Evolutionary conservation across 2,113 vertebrate genomes (phyloP).

Genomic region (Regulus satrapa): DNA sequence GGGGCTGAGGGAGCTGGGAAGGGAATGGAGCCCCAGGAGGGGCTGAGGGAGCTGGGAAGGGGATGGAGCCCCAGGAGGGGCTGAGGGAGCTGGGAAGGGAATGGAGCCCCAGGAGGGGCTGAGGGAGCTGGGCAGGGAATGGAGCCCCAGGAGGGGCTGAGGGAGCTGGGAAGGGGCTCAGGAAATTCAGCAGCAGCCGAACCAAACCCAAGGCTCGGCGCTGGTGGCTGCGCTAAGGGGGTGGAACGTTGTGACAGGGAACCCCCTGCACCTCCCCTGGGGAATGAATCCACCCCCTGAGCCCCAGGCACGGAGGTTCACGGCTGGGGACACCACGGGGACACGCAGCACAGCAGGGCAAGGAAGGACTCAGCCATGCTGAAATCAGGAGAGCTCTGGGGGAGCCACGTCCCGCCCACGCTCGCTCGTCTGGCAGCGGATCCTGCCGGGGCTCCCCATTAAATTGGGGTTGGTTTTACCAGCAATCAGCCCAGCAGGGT

Average conservation of each 20-base stretch:
- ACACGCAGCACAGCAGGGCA: not conserved
- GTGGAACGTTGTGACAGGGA: not conserved
- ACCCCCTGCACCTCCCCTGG: fast-evolving
- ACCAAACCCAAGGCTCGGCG: fast-evolving
- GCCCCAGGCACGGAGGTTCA: fast-evolving
- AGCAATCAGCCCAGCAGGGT: not conserved
- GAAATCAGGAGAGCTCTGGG: not conserved
- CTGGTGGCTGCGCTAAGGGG: not conserved
- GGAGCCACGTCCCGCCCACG: not conserved
- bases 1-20: no score
- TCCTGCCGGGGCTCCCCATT: fast-evolving
- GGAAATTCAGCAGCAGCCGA: not conserved
- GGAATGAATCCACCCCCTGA: not conserved
- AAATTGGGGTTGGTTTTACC: not conserved
- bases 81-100: no score
- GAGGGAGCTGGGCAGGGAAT: no score
- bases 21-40: no score
- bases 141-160: no score
- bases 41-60: no score
- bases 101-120: no score
- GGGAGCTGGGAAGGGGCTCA: no score
- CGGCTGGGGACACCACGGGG: not conserved
- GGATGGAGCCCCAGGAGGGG: no score
- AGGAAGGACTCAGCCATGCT: not conserved
- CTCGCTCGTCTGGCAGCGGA: fast-evolving